Evolutionary conservation across 1,140 invertebrate species (phyloP), one percentile per base, ranked within the genome.

Genomic region (Drosophila sproati): DNA sequence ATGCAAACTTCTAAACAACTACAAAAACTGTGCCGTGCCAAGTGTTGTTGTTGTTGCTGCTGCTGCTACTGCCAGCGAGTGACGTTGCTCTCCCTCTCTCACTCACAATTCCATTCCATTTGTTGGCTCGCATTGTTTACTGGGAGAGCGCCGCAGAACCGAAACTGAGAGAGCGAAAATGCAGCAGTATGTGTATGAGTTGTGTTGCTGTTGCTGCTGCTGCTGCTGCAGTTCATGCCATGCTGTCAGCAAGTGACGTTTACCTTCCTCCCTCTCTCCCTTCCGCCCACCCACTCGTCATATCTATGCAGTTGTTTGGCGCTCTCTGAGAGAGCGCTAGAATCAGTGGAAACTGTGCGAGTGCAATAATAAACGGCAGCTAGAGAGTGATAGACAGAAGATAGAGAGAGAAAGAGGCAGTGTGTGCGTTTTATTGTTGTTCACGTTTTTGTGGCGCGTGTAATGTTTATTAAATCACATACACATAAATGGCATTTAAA

Each of bases 1-100:
- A 12, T 61, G 56, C n/a, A 28, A 54, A 55, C 39, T 72, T 59
- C 69, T 72, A 76, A 62, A 31, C 35, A 77, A 72, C 68, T 45
- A 74, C 32, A 78, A 66, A 82, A 85, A 86, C 51, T 78, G 78
- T 85, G 81, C 73, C 73, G 73, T 63, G 69, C 71, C 77, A 59
- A 77, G 77, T 73, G 56, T 60, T 76, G 39, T 69, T 69, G 41
- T 35, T 71, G 52, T 28, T 45, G 12, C 12, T 55, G 28, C n/a
- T 62, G 32, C 48, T 55, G 50, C 28, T 45, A 32, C 34, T 48
- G 34, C 29, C 32, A n/a, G 10, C 41, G 50, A 50, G 35, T 45
- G 66, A 43, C 55, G 43, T 60, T 52, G 29, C 39, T 29, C 39
- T 72, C 60, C 69, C 73, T 66, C 66, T 64, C 60, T n/a, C 37